phyloP scores from a whole-genome alignment of 2,113 vertebrate species.

The Mobula hypostoma region DNA sequence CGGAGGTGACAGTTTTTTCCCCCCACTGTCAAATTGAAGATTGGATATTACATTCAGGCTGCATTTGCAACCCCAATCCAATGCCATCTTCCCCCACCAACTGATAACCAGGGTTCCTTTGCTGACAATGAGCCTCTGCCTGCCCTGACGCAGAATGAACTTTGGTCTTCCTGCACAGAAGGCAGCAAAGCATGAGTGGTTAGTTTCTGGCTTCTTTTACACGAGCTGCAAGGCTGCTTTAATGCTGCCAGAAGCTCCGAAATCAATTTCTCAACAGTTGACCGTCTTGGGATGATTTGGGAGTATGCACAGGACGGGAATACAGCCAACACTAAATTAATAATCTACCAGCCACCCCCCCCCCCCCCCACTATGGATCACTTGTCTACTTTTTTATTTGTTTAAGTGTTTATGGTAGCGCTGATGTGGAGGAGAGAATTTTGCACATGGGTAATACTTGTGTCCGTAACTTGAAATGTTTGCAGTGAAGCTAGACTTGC shows the following conservation, averaged over 20 bases:
- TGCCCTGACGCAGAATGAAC: constrained; percentile 46
- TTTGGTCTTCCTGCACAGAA: constrained; percentile 40
- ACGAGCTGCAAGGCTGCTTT: not conserved
- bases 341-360: not conserved
- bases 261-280: constrained; percentile 30
- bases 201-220: constrained; percentile 38
- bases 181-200: constrained; percentile 37
- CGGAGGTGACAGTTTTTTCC: constrained; percentile 48
- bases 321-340: constrained; percentile 33
- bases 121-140: constrained; percentile 41
- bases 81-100: not conserved
- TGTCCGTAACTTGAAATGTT: constrained; percentile 37
- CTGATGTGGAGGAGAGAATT: constrained; percentile 31
- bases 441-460: constrained; percentile 35
- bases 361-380: not conserved
- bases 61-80: not conserved
- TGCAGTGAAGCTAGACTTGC: constrained; percentile 24
- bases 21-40: constrained; percentile 30
- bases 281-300: constrained; percentile 19
- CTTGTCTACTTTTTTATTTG: constrained; percentile 21
- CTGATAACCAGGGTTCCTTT: not conserved
- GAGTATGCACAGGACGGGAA: not conserved
- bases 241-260: constrained; percentile 2
- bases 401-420: constrained; percentile 31
- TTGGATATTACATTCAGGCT: constrained; percentile 11